A percentile compares a stretch with the other conserved stretches of the same genome.
Evolutionary conservation across 2,797 vertebrate species (phyloP).

Genomic region (Pangasius djambal): DNA sequence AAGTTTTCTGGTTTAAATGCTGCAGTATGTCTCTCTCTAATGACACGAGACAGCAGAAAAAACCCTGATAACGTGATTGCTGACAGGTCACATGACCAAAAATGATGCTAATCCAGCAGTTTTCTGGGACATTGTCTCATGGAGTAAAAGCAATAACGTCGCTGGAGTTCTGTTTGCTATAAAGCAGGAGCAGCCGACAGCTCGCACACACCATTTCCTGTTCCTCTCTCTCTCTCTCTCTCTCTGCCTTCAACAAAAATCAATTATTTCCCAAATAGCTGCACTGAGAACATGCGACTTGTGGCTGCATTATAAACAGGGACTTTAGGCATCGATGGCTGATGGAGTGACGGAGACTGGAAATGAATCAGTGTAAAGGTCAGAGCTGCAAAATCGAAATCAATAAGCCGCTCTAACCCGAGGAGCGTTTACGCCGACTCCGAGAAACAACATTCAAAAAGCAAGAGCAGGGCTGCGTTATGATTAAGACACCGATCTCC

Average conservation of each 20-base stretch:
- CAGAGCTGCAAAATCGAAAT: not conserved
- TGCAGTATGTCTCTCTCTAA: not conserved
- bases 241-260: not conserved
- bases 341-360: not conserved
- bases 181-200: not conserved
- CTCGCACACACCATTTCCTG: not conserved
- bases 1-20: not conserved
- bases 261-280: not conserved
- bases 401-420: not conserved
- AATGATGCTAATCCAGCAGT: not conserved
- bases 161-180: not conserved
- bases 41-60: not conserved
- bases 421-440: not conserved
- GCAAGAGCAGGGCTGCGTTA: no score
- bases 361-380: constrained; percentile 7
- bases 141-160: not conserved
- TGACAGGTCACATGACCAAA: not conserved
- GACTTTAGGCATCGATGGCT: not conserved
- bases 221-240: no score
- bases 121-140: not conserved
- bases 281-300: not conserved
- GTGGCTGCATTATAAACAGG: not conserved
- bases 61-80: not conserved
- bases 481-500: not conserved
- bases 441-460: not conserved